Evolutionary conservation across 1,140 invertebrate genomes (phyloP).

Genomic region (Drosophila carrolli): DNA sequence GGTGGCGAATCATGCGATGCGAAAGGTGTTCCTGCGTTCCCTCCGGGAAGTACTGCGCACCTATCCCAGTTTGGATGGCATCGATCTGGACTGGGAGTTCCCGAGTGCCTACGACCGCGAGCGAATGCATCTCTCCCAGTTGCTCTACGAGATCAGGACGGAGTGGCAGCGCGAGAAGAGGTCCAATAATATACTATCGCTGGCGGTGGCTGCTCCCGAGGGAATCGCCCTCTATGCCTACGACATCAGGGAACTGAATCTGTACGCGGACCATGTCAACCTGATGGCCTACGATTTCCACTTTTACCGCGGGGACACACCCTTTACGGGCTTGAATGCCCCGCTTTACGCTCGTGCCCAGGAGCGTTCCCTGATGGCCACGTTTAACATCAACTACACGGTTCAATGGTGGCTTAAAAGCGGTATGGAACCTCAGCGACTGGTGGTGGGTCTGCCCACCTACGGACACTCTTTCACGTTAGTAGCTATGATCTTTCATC

Average conservation of each 20-base stretch:
- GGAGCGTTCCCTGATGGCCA: constrained; percentile 89
- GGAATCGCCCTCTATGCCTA: constrained; percentile 91
- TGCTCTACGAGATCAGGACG: constrained; percentile 89
- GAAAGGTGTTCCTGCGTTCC: constrained; percentile 90
- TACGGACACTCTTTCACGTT: constrained; percentile 94
- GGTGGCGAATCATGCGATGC: constrained; percentile 88
- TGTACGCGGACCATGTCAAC: constrained; percentile 94
- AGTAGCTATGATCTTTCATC: constrained; percentile 40
- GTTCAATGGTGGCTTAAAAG: constrained; percentile 91
- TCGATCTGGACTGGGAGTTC: constrained; percentile 96
- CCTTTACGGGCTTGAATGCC: constrained; percentile 92
- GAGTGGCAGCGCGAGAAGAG: constrained; percentile 87
- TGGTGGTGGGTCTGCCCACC: constrained; percentile 95
- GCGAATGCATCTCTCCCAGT: constrained; percentile 89
- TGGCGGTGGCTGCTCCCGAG: constrained; percentile 91
- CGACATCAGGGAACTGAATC: constrained; percentile 90
- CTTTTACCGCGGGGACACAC: constrained; percentile 90
- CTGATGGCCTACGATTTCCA: constrained; percentile 97
- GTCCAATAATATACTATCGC: constrained; percentile 87
- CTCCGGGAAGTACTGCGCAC: constrained; percentile 87
- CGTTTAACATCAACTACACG: constrained; percentile 93
- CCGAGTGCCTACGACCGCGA: constrained; percentile 88
- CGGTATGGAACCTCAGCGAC: constrained; percentile 93
- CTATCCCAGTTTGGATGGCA: constrained; percentile 89
- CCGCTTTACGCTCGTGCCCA: constrained; percentile 88